These are phyloP conservation scores for Chymomyza costata DNA, from an alignment of 1,140 invertebrate species.

Conservation along the genomic window DNA sequence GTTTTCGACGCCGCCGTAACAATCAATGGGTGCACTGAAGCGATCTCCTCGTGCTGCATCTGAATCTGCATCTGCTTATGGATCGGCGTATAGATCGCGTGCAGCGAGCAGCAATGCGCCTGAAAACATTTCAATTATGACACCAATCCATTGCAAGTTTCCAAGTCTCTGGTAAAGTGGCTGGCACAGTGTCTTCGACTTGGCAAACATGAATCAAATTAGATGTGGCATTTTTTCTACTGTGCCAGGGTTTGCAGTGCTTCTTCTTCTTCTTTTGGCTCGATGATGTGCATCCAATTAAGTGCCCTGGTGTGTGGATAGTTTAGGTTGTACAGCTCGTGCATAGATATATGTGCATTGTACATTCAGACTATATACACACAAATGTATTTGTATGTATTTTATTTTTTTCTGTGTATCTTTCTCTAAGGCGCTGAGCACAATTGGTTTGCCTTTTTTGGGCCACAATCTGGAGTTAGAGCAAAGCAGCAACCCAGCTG, in stretches of 20 bases:
- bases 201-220: constrained; percentile 27
- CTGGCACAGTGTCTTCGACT: constrained; percentile 23
- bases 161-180: constrained; percentile 25
- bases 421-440: too few species aligned
- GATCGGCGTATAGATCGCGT: constrained; percentile 32
- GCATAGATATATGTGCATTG: background rate
- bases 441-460: constrained; percentile 65
- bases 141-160: constrained; percentile 62
- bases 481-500: constrained; percentile 43
- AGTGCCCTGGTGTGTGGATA: constrained; percentile 30
- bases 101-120: constrained; percentile 13
- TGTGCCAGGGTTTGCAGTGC: constrained; percentile 1
- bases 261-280: background rate
- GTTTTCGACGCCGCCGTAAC: background rate
- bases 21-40: background rate
- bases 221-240: too few species aligned
- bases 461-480: too few species aligned
- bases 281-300: background rate
- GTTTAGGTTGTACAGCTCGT: background rate
- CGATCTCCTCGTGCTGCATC: constrained; percentile 15
- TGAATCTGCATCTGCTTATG: background rate
- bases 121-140: constrained; percentile 57
- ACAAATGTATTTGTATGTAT: background rate
- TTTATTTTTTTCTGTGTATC: too few species aligned
- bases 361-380: background rate